phyloP scores from a whole-genome alignment of 2,888 invertebrate species.

The Orthosia gothica region DNA sequence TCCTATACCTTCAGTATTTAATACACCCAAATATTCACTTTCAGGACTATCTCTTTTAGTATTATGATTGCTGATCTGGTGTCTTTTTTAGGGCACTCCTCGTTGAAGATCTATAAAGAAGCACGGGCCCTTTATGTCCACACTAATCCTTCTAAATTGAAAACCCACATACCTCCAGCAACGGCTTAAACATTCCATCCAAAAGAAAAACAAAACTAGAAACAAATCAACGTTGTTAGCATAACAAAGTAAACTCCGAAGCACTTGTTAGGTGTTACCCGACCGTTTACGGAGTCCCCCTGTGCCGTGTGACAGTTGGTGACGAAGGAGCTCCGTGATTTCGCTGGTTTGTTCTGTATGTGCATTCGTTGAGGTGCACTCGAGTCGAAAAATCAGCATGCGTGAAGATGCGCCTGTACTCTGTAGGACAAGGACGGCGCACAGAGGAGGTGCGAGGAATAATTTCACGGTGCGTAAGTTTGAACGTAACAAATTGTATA shows the following conservation, averaged over 20 bases:
- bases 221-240: constrained; percentile 81
- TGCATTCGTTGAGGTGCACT: constrained; percentile 82
- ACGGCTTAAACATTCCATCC: constrained; percentile 36
- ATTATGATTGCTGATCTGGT: neutral
- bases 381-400: constrained; percentile 85
- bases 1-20: neutral
- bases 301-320: constrained; percentile 63
- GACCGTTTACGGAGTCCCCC: constrained; percentile 71
- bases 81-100: neutral
- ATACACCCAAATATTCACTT: no score
- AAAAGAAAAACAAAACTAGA: constrained; percentile 77
- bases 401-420: constrained; percentile 81
- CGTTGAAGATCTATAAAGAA: neutral
- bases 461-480: constrained; percentile 83
- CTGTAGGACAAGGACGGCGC: constrained; percentile 81
- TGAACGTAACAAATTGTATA: constrained; percentile 46
- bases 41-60: neutral
- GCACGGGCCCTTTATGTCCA: neutral
- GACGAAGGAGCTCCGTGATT: constrained; percentile 71
- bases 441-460: constrained; percentile 82
- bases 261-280: constrained; percentile 79
- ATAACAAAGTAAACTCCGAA: constrained; percentile 79
- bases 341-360: constrained; percentile 75
- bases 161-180: constrained; percentile 14
- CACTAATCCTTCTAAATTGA: neutral